Evolutionary conservation across 2,888 invertebrate genomes (phyloP).

Genomic region (Sericinus montela): DNA sequence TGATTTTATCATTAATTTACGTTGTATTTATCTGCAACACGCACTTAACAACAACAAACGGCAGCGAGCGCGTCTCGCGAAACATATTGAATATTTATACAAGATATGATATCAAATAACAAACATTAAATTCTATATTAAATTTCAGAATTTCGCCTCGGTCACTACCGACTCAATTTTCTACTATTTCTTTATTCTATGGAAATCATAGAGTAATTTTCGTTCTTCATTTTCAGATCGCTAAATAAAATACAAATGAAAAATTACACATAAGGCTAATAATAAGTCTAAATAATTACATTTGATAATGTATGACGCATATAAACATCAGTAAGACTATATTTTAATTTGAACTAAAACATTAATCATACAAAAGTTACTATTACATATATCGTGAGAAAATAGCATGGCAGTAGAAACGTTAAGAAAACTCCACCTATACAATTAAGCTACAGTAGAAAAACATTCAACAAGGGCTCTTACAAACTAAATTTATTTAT

Average conservation of each 20-base stretch:
- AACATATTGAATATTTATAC: not conserved
- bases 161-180: not conserved
- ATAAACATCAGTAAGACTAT: not conserved
- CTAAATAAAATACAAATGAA: not conserved
- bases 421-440: slow-evolving; percentile 23
- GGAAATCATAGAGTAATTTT: not conserved
- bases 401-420: slow-evolving; percentile 24
- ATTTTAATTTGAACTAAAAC: not conserved
- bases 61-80: not conserved
- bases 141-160: not conserved
- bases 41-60: not conserved
- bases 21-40: not conserved
- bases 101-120: not conserved
- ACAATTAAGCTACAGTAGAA: slow-evolving; percentile 44
- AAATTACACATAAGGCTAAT: not conserved
- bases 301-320: not conserved
- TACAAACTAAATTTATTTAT: slow-evolving; percentile 37
- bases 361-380: not conserved
- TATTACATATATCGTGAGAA: slow-evolving; percentile 6
- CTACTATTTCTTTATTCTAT: not conserved
- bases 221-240: not conserved
- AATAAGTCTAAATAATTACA: not conserved
- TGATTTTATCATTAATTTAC: not conserved
- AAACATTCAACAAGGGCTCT: slow-evolving; percentile 48
- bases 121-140: not conserved